Percentiles rank a stretch among this genome's conserved stretches.
phyloP scores from a whole-genome alignment of 2,113 vertebrate genomes.

The Diadophis punctatus region DNA sequence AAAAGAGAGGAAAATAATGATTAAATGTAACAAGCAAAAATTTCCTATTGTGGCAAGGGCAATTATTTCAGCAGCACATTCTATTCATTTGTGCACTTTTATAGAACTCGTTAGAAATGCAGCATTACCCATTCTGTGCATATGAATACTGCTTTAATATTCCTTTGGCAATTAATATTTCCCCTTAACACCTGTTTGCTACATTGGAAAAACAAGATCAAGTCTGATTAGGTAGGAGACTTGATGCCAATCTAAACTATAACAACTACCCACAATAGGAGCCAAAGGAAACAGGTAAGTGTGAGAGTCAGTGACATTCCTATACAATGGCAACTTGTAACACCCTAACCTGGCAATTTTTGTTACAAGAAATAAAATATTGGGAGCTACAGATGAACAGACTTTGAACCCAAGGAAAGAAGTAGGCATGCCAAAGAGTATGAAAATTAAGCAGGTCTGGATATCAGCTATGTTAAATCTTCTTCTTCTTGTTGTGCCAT shows the following conservation, averaged over 20 bases:
- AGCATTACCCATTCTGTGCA: not conserved
- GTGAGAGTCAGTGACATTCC: not conserved
- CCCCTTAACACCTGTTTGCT: not conserved
- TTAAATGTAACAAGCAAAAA: constrained; percentile 27
- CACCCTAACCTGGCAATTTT: not conserved
- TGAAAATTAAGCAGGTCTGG: not conserved
- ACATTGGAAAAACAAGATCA: not conserved
- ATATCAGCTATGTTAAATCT: too few species aligned
- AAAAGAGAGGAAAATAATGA: constrained; percentile 15
- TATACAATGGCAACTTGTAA: not conserved
- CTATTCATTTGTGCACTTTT: constrained; percentile 4
- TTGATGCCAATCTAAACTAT: not conserved
- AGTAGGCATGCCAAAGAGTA: not conserved
- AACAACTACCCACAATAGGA: not conserved
- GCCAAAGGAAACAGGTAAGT: not conserved
- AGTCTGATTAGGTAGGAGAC: not conserved
- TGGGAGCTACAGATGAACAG: not conserved
- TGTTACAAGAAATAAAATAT: not conserved
- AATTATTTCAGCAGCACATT: constrained; percentile 2
- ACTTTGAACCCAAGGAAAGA: not conserved
- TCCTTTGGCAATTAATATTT: not conserved
- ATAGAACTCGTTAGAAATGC: constrained; percentile 1
- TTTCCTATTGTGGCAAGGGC: not conserved
- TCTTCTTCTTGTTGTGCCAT: too few species aligned
- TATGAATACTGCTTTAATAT: not conserved